Percentiles rank a stretch among this genome's conserved stretches.
These are phyloP conservation scores for Sinocyclocheilus anophthalmus DNA, from an alignment of 2,113 vertebrate species.

Conservation along the genomic window DNA sequence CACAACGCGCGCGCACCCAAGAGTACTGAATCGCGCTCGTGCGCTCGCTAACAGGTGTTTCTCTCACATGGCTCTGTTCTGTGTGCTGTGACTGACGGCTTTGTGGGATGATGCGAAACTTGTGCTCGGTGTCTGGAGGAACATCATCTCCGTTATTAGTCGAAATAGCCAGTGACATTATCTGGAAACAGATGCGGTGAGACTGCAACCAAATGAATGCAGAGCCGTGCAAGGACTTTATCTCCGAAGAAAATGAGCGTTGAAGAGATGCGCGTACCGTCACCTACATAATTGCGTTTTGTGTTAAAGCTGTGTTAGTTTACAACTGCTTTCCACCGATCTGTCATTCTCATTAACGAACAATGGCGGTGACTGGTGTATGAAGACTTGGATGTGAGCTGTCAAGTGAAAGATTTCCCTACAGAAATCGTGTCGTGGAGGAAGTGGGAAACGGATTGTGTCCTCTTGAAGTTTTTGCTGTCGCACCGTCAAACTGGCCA, in stretches of 20 bases:
- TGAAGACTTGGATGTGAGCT: constrained; percentile 40
- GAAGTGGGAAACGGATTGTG: constrained; percentile 37
- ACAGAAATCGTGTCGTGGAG: constrained; percentile 48
- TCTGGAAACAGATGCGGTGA: constrained; percentile 5
- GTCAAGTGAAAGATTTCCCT: constrained; percentile 26
- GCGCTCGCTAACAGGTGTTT: constrained; percentile 76
- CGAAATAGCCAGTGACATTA: constrained; percentile 55
- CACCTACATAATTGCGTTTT: constrained; percentile 4
- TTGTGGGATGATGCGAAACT: constrained; percentile 51
- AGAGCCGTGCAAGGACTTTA: constrained; percentile 54
- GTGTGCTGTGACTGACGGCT: constrained; percentile 55
- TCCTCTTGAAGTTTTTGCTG: constrained; percentile 61
- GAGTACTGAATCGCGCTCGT: constrained; percentile 35
- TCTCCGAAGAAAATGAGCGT: constrained; percentile 47
- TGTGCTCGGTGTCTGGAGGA: constrained; percentile 24
- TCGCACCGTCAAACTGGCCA: constrained; percentile 81
- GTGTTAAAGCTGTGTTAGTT: constrained; percentile 13
- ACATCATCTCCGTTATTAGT: constrained; percentile 33
- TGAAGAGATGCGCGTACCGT: constrained; percentile 48
- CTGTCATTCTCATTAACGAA: neutral
- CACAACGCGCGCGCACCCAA: constrained; percentile 36
- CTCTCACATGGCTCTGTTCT: constrained; percentile 41
- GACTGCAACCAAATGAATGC: neutral
- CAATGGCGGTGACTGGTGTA: constrained; percentile 25
- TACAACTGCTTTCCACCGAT: constrained; percentile 9